Evolutionary conservation across 2,888 invertebrate species (phyloP), one percentile per base, ranked within the genome.

Genomic region (Caenorhabditis sinica): DNA sequence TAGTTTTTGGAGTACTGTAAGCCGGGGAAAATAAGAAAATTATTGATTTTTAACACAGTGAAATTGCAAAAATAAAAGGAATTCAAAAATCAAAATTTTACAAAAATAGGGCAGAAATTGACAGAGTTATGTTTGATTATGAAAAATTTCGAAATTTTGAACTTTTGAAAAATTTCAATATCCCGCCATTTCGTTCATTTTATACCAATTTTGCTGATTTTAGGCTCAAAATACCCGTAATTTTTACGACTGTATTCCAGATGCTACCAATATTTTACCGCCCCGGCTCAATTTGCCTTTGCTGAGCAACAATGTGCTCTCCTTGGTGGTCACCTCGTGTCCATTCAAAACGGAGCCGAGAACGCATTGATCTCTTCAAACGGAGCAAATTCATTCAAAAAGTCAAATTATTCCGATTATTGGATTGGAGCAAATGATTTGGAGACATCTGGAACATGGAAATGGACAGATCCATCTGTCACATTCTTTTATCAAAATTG

Each of bases 381-480:
- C 30, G 85, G 60, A 23, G 71, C 69, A 8, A 30, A 69, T 13
- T 53, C 73, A 2, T 82, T 85, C 63, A 68, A 68, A 25, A 85
- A 82, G n/a, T 73, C 76, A 6, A 85, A 85, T 58, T 77, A 77
- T 40, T 77, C 81, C 15, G 82, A 82, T 53, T 85, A 61, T 51
- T 85, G 85, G 85, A 82, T 82, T 56, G 85, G 85, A 6, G 82
- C 79, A 23, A 85, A 79, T 45, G 85, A 85, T 51, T 63, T 85
- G 56, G 79, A 65, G 40, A 58, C 49, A 17, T 30, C 69, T 25
- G 85, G 85, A 23, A 74, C 43, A 9, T 85, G 85, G 85, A 56
- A 49, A 61, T 85, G 85, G 85, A 85, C 82, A 20, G 85, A 85
- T 71, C 69, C 72, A 23, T 17, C 60, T 13, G 51, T 71, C 4